phyloP scores from a whole-genome alignment of 2,888 invertebrate species.

The Acrobasis suavella region DNA sequence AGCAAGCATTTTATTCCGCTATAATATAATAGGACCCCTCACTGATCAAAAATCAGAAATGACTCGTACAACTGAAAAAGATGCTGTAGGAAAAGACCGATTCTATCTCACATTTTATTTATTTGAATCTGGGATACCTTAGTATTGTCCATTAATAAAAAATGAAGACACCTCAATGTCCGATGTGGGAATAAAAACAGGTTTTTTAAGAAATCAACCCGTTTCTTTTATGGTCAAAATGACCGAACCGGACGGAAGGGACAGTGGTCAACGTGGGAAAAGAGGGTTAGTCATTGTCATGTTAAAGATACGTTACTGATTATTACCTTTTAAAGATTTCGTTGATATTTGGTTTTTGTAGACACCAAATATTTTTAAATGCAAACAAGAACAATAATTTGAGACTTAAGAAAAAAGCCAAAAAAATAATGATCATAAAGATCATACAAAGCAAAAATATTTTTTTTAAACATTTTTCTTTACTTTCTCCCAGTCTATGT shows the following conservation, averaged over 20 bases:
- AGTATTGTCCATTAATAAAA: slow-evolving; percentile 25
- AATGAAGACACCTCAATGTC: slow-evolving; percentile 44
- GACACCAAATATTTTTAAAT: too few species aligned
- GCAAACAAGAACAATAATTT: too few species aligned
- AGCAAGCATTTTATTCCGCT: too few species aligned
- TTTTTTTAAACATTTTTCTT: too few species aligned
- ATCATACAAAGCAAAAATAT: too few species aligned
- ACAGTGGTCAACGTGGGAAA: slow-evolving; percentile 36
- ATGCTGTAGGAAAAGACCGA: too few species aligned
- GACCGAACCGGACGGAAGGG: slow-evolving; percentile 40
- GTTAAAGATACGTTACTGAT: slow-evolving; percentile 21
- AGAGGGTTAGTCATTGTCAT: slow-evolving; percentile 17
- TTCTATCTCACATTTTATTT: too few species aligned
- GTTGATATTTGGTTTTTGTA: not conserved
- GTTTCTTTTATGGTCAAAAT: slow-evolving; percentile 43
- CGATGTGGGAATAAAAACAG: slow-evolving; percentile 50
- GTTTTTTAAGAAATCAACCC: slow-evolving; percentile 42
- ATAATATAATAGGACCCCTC: not conserved
- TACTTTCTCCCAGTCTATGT: too few species aligned
- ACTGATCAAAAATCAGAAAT: too few species aligned
- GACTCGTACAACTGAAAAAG: too few species aligned
- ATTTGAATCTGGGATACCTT: not conserved
- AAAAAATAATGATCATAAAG: too few species aligned
- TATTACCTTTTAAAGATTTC: not conserved
- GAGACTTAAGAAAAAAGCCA: too few species aligned